Evolutionary conservation across 2,113 vertebrate genomes (phyloP).

Genomic region (Aspiorhynchus laticeps): DNA sequence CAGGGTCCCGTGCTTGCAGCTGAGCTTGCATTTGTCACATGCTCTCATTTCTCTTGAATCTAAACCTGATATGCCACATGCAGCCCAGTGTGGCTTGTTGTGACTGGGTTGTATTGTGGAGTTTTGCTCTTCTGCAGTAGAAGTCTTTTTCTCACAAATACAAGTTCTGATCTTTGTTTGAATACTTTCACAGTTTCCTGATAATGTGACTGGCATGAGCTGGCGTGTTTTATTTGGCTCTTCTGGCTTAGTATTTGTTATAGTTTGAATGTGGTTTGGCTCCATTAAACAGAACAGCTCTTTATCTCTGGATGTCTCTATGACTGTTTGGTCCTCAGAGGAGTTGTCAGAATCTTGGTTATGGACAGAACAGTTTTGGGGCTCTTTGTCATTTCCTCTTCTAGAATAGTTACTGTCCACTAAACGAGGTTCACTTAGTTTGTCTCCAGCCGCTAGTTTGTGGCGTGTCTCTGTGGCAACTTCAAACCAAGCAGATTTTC

Average conservation of each 20-base stretch:
- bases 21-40: slow-evolving; percentile 29
- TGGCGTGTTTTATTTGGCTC: slow-evolving; percentile 4
- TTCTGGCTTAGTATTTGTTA: neutral
- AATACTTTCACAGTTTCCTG: neutral
- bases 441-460: neutral
- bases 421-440: neutral
- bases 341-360: neutral
- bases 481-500: neutral
- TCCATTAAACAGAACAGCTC: neutral
- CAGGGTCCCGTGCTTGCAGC: neutral
- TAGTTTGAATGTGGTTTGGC: slow-evolving; percentile 1
- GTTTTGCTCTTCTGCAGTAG: neutral
- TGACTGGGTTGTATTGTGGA: slow-evolving; percentile 50
- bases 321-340: neutral
- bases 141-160: neutral
- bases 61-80: neutral
- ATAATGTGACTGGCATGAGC: neutral
- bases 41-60: neutral
- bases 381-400: neutral
- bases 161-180: slow-evolving; percentile 1
- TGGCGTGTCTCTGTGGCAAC: neutral
- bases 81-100: slow-evolving; percentile 35
- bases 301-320: neutral
- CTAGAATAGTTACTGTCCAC: neutral
- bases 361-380: neutral